phyloP scores from a whole-genome alignment of 2,113 vertebrate species.

The Brachyhypopomus occidentalis region DNA sequence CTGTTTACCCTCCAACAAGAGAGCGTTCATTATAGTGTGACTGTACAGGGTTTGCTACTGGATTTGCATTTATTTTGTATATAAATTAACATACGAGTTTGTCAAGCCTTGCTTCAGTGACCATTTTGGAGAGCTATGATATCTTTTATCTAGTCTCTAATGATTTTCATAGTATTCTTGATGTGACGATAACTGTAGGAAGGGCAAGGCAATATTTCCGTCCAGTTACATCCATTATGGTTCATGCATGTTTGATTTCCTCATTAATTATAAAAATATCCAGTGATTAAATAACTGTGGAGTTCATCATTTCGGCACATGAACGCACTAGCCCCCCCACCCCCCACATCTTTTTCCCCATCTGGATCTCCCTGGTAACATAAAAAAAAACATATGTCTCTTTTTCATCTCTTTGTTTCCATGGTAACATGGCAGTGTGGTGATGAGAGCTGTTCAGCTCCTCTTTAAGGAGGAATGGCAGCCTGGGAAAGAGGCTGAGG shows the following conservation, averaged over 20 bases:
- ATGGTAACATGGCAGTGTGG: constrained; percentile 69
- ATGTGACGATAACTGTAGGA: neutral
- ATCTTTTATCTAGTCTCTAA: neutral
- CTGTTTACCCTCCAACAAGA: neutral
- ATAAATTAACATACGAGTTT: neutral
- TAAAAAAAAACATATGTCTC: constrained; percentile 62
- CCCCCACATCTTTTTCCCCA: constrained; percentile 25
- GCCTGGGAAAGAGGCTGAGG: constrained; percentile 47
- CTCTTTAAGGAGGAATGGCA: constrained; percentile 60
- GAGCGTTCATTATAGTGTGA: neutral
- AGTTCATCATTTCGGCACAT: constrained; percentile 26
- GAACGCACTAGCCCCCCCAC: constrained; percentile 37
- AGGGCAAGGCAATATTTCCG: neutral
- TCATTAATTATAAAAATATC: neutral
- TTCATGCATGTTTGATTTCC: neutral
- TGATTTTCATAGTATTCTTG: neutral
- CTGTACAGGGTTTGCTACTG: neutral
- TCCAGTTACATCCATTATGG: neutral
- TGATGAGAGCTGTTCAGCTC: constrained; percentile 60
- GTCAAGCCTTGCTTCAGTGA: neutral
- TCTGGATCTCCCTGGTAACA: constrained; percentile 63
- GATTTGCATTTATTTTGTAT: constrained; percentile 40
- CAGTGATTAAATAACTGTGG: neutral
- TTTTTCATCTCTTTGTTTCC: constrained; percentile 71
- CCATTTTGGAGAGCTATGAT: neutral